A percentile compares a stretch with the other conserved stretches of the same genome.
Conservation (phyloP, 2,888 invertebrate genomes). For the Dinocampus coccinellae region DNA sequence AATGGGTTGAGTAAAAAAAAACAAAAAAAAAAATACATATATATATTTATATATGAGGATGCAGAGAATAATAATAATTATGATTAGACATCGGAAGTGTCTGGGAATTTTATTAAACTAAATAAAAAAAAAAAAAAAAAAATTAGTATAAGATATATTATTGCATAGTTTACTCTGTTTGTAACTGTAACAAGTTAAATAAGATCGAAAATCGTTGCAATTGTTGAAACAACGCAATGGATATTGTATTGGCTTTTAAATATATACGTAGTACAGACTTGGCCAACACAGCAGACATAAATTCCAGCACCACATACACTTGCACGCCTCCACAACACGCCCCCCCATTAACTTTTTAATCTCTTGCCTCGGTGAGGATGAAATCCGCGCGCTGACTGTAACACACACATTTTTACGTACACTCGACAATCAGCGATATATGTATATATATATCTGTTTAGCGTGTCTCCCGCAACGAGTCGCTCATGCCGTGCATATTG, state of each 20-base stretch:
- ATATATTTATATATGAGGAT: no score
- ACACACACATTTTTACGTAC: constrained; percentile 34
- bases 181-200: no score
- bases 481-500: neutral
- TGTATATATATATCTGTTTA: constrained; percentile 25
- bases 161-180: neutral
- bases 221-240: constrained; percentile 60
- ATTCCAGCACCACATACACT: constrained; percentile 68
- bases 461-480: constrained; percentile 18
- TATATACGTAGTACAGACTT: constrained; percentile 59
- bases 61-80: constrained; percentile 23
- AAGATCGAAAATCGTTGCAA: constrained; percentile 6
- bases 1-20: constrained; percentile 10
- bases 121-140: neutral
- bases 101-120: constrained; percentile 8
- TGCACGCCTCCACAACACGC: constrained; percentile 68
- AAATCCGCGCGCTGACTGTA: constrained; percentile 41
- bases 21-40: neutral
- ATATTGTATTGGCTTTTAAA: constrained; percentile 61
- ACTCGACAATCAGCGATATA: constrained; percentile 32
- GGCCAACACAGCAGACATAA: constrained; percentile 68
- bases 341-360: constrained; percentile 70
- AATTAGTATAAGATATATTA: neutral
- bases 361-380: constrained; percentile 52
- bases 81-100: constrained; percentile 16